Evolutionary conservation across 2,797 vertebrate species (phyloP), one percentile per base, ranked within the genome.

Genomic region (Aphelocoma californica): DNA sequence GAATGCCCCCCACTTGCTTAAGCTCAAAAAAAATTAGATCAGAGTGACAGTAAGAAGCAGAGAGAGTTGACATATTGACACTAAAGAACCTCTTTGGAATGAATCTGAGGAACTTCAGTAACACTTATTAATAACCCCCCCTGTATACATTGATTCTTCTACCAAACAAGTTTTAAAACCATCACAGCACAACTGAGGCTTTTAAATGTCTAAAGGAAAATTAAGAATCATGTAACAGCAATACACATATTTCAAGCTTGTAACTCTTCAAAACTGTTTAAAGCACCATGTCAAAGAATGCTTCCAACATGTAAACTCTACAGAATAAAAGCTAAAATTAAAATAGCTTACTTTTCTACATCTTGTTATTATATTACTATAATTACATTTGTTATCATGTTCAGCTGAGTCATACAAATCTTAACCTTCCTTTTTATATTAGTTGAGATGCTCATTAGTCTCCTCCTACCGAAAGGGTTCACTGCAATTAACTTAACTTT

Each of bases 141-240:
- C 9, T 56, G 45, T 45, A 28, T 47, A 71, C 17, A 42, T 91
- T 89, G 82, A 86, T 86, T 88, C 79, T 42, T 48, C 40, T 74
- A 74, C 34, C 32, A 88, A 77, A 85, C 18, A 53, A 12, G 32
- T 75, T 78, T 95, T 61, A 70, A 85, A 92, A 72, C 23, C 20
- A 21, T 42, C 61, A 40, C 60, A 73, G 29, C 10, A 17, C 24
- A 71, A 77, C 12, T 45, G 23, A 86, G 80, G 60, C 48, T 91
- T 78, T 87, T 40, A 67, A 86, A 90, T 53, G 77, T 72, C 74
- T 86, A 31, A 62, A 72, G 34, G 34, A 91, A 93, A 96, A 94
- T 8, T 50, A 44, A 31, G 72, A 44, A 34, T 54, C 60, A 67
- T 58, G 19, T 56, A 86, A 71, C 7, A 60, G 18, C 29, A 81